Conservation (phyloP, 2,797 vertebrate species). For the Pteronotus mesoamericanus region DNA sequence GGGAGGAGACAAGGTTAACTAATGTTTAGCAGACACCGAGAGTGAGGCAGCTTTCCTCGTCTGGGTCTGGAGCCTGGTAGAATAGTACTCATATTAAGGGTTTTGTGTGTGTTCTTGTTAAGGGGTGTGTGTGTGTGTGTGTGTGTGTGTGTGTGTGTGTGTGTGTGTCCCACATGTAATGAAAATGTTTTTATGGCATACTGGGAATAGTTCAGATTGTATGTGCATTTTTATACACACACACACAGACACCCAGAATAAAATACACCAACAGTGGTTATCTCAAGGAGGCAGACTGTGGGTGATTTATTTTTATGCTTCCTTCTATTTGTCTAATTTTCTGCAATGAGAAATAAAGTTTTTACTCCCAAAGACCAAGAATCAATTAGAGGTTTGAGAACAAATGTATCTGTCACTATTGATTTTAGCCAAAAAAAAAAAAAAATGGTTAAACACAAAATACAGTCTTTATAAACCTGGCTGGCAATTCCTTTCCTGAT, state of each 20-base stretch:
- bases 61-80: neutral
- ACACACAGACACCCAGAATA: neutral
- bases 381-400: slow-evolving; percentile 50
- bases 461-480: slow-evolving; percentile 23
- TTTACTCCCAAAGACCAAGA: slow-evolving; percentile 29
- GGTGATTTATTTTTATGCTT: slow-evolving; percentile 13
- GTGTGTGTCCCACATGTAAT: neutral
- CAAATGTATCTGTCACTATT: slow-evolving; percentile 27
- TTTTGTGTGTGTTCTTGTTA: rapidly evolving
- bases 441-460: neutral
- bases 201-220: neutral
- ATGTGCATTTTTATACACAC: neutral
- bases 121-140: too few relatives aligned
- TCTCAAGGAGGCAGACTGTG: neutral
- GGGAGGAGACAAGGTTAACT: neutral
- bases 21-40: rapidly evolving
- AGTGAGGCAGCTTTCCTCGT: neutral
- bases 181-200: neutral
- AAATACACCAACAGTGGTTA: neutral
- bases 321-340: slow-evolving; percentile 40
- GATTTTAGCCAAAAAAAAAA: slow-evolving; percentile 27
- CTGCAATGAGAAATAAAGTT: neutral
- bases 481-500: neutral
- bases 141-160: neutral
- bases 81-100: neutral